Evolutionary conservation across 2,113 vertebrate genomes (phyloP).

Genomic region (Poecilia latipinna): DNA sequence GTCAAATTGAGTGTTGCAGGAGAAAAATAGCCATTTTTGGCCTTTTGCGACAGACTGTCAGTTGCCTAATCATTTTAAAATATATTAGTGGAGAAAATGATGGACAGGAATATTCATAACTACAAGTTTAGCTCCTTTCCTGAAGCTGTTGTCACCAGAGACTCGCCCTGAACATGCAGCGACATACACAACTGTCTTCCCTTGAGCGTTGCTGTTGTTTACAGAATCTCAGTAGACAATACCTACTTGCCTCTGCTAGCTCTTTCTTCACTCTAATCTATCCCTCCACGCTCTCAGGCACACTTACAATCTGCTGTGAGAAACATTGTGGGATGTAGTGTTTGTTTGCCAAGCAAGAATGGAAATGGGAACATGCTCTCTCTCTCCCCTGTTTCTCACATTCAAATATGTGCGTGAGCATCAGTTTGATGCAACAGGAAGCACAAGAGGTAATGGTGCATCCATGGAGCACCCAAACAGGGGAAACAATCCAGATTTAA

Average conservation of each 20-base stretch:
- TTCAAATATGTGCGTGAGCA: constrained; percentile 29
- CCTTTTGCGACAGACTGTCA: constrained; percentile 43
- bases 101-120: constrained; percentile 29
- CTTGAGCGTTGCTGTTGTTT: constrained; percentile 31
- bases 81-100: constrained; percentile 41
- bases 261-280: constrained; percentile 41
- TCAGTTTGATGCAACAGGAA: constrained; percentile 17
- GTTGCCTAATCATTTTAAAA: constrained; percentile 48
- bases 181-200: constrained; percentile 17
- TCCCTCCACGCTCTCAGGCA: constrained; percentile 18
- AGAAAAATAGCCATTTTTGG: constrained; percentile 38
- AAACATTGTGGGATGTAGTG: constrained; percentile 30
- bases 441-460: not conserved
- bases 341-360: constrained; percentile 33
- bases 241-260: constrained; percentile 15
- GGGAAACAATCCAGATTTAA: too few relatives aligned
- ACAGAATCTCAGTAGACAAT: constrained; percentile 29
- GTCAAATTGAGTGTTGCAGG: constrained; percentile 50
- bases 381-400: constrained; percentile 15
- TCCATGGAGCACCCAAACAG: not conserved
- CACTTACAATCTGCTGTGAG: constrained; percentile 42
- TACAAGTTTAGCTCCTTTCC: constrained; percentile 4
- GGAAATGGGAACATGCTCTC: not conserved
- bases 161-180: constrained; percentile 3
- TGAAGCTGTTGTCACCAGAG: constrained; percentile 11